A percentile compares a stretch with the other conserved stretches of the same genome.
These are phyloP conservation scores for Orthosia incerta DNA, from an alignment of 2,888 invertebrate genomes.

Conservation along the genomic window DNA sequence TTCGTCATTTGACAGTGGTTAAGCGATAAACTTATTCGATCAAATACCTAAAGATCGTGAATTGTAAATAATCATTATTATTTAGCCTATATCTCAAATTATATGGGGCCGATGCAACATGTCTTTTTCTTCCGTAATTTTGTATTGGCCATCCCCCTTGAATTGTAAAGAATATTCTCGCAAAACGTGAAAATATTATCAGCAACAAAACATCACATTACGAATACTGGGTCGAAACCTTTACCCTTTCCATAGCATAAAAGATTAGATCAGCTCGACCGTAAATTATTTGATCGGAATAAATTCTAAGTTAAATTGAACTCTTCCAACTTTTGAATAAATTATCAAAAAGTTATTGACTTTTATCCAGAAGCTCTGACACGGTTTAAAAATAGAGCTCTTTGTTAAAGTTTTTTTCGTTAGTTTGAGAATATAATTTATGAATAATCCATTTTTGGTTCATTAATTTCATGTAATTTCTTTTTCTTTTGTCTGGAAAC, in stretches of 20 bases:
- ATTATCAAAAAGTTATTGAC: conserved; percentile 56
- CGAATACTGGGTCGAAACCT: too few relatives aligned
- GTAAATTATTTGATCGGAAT: conserved; percentile 63
- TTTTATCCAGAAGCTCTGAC: conserved; percentile 29
- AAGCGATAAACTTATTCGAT: too few relatives aligned
- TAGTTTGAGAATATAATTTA: conserved; percentile 21
- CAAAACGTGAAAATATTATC: neutral
- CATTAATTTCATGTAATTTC: neutral
- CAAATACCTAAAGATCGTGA: too few relatives aligned
- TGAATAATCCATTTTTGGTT: conserved; percentile 3
- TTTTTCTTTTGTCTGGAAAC: neutral
- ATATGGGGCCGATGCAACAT: neutral
- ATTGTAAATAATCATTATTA: too few relatives aligned
- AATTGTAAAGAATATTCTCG: neutral
- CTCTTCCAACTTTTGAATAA: conserved; percentile 59
- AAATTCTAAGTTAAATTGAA: conserved; percentile 65
- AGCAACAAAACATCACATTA: neutral
- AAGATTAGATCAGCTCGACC: conserved; percentile 46
- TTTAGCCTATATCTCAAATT: too few relatives aligned
- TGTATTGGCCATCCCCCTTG: neutral
- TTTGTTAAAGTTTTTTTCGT: conserved; percentile 28
- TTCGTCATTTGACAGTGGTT: too few relatives aligned
- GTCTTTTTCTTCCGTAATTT: too few relatives aligned
- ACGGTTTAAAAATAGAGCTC: conserved; percentile 44
- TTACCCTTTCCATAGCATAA: conserved; percentile 49